Percentiles rank a stretch among this genome's conserved stretches.
These are phyloP conservation scores for Drosophila diplacantha DNA, from an alignment of 2,888 invertebrate species.

Conservation along the genomic window DNA sequence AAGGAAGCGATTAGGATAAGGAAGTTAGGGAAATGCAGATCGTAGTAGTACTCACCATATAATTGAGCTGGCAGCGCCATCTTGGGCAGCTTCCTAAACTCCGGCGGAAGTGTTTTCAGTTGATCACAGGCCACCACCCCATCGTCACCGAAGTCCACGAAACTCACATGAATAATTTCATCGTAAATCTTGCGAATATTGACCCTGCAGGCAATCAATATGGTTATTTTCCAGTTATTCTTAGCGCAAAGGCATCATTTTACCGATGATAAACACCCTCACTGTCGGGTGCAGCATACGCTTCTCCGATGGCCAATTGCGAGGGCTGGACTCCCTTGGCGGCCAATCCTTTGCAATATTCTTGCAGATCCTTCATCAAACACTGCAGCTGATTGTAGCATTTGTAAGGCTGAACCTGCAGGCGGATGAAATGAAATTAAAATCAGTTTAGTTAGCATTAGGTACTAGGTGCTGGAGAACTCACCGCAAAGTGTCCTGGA, in stretches of 20 bases:
- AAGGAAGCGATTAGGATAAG: background rate
- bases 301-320: constrained; percentile 79
- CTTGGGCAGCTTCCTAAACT: constrained; percentile 81
- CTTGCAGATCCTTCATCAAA: constrained; percentile 84
- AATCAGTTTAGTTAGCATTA: background rate
- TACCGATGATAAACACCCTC: constrained; percentile 86
- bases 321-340: constrained; percentile 76
- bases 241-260: constrained; percentile 43
- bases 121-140: constrained; percentile 80
- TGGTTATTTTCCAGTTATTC: background rate
- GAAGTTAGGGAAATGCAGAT: too few relatives aligned
- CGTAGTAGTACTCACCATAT: constrained; percentile 77
- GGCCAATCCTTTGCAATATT: constrained; percentile 80
- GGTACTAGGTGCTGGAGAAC: background rate
- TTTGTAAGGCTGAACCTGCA: constrained; percentile 79
- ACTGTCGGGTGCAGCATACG: constrained; percentile 82
- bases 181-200: constrained; percentile 80
- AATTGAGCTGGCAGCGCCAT: constrained; percentile 83
- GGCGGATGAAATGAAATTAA: background rate
- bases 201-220: constrained; percentile 75
- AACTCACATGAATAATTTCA: constrained; percentile 81
- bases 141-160: constrained; percentile 83
- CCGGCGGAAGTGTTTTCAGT: constrained; percentile 79
- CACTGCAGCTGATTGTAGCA: constrained; percentile 78
- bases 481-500: constrained; percentile 79